Evolutionary conservation across 2,888 invertebrate genomes (phyloP), one percentile per base, ranked within the genome.

Genomic region (Plagodis dolabraria): DNA sequence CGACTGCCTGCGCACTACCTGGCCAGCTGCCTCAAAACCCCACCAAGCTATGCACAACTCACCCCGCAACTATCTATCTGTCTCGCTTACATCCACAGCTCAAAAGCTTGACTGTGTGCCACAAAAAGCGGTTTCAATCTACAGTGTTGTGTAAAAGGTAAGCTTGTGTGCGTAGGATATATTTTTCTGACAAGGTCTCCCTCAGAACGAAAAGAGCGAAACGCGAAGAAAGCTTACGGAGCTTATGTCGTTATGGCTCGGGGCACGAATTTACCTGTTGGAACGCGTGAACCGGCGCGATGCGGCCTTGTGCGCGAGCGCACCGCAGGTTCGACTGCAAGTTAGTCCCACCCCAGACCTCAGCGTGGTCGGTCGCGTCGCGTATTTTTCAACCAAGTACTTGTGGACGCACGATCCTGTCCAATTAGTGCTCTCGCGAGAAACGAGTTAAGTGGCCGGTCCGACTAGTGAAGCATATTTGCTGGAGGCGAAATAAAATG

Each of bases 261-360:
- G 66, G 69, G 78, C 80, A 74, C 78, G 79, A 85, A 84, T 86
- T 93, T 92, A 93, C 93, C 93, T 93, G 93, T 92, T 94, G 94
- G 94, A 94, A 93, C 94, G 92, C 91, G 90, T 92, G 92, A 93
- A 93, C 92, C 89, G 86, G 84, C 87, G 91, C 93, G 90, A 67
- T 67, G 91, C 89, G 92, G 93, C 92, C 93, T 93, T 93, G 93
- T 93, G 93, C 93, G 93, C 93, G 93, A 93, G 92, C 93, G 92
- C 92, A 89, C 79, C 85, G 83, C 88, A 90, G 87, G 90, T 91
- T 88, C 79, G 85, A 86, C 82, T 85, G 74, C 75, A 70, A 85
- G 82, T 86, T 85, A 93, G 93, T 93, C 89, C 89, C 89, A 92
- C 87, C 89, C 87, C 86, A 90, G 92, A 89, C 86, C 83, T 84